Percentiles rank a stretch among this genome's conserved stretches.
phyloP scores from a whole-genome alignment of 1,140 invertebrate species.

The Paracyclopina nana region DNA sequence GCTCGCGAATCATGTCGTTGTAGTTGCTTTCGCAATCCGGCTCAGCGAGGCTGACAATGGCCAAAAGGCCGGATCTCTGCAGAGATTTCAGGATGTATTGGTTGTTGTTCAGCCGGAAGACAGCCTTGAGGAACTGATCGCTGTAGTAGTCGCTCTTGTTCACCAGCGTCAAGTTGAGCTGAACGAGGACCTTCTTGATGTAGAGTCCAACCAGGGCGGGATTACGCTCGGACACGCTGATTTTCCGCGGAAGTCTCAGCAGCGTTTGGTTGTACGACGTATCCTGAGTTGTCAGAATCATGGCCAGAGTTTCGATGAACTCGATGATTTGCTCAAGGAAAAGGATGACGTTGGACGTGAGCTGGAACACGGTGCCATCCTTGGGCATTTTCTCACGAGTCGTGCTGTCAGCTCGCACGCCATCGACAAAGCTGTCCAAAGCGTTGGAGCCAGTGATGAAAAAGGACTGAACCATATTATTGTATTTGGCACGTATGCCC shows the following conservation, averaged over 20 bases:
- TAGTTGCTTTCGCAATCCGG: slow-evolving; percentile 57
- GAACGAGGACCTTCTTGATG: slow-evolving; percentile 60
- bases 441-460: slow-evolving; percentile 23
- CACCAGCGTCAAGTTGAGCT: slow-evolving; percentile 57
- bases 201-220: slow-evolving; percentile 49
- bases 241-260: slow-evolving; percentile 7
- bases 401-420: slow-evolving; percentile 54
- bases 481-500: slow-evolving; percentile 2
- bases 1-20: slow-evolving; percentile 54
- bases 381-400: slow-evolving; percentile 51
- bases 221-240: slow-evolving; percentile 28
- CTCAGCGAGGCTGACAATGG: slow-evolving; percentile 51
- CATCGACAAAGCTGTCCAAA: slow-evolving; percentile 79
- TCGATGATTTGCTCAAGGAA: slow-evolving; percentile 25
- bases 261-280: slow-evolving; percentile 23
- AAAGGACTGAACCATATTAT: background rate
- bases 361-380: slow-evolving; percentile 88
- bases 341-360: slow-evolving; percentile 67
- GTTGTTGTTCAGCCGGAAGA: slow-evolving; percentile 77
- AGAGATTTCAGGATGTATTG: slow-evolving; percentile 78
- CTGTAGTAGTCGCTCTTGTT: slow-evolving; percentile 64
- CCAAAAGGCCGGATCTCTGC: slow-evolving; percentile 56
- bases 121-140: slow-evolving; percentile 54
- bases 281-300: slow-evolving; percentile 37
- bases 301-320: slow-evolving; percentile 51